Percentiles rank a stretch among this genome's conserved stretches.
Evolutionary conservation across 2,888 invertebrate species (phyloP).

Genomic region (Netelia virgata): DNA sequence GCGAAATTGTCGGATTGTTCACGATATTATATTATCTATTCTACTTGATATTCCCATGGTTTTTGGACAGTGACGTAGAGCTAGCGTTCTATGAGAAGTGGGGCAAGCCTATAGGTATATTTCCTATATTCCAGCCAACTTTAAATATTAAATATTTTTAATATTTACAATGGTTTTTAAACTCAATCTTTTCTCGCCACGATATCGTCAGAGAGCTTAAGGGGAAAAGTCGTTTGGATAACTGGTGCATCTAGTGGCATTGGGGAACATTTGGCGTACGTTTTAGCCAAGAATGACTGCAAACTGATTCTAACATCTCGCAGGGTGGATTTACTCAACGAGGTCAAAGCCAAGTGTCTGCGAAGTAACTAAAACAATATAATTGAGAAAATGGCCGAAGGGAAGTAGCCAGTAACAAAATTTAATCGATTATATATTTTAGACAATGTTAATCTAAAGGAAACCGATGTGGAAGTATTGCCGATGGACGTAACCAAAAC

Average conservation of each 20-base stretch:
- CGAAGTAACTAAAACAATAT: slow-evolving; percentile 74
- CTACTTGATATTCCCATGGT: slow-evolving; percentile 85
- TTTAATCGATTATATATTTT: slow-evolving; percentile 35
- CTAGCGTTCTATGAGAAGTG: slow-evolving; percentile 87
- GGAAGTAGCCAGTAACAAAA: neutral
- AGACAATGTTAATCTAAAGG: slow-evolving; percentile 81
- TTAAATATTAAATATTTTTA: too few relatives aligned
- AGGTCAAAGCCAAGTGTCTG: slow-evolving; percentile 89
- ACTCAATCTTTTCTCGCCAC: slow-evolving; percentile 15
- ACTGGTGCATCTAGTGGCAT: slow-evolving; percentile 95
- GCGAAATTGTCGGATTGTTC: slow-evolving; percentile 76
- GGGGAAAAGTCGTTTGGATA: slow-evolving; percentile 92
- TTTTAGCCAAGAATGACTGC: slow-evolving; percentile 88
- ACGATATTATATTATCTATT: slow-evolving; percentile 85
- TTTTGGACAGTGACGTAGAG: slow-evolving; percentile 88
- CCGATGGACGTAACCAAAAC: slow-evolving; percentile 89
- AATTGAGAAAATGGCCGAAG: neutral
- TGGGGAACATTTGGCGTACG: slow-evolving; percentile 90
- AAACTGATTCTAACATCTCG: slow-evolving; percentile 90
- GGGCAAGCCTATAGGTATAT: slow-evolving; percentile 87
- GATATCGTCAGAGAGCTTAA: slow-evolving; percentile 85
- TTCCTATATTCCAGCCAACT: slow-evolving; percentile 1
- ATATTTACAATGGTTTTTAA: neutral
- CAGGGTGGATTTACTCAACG: slow-evolving; percentile 87
- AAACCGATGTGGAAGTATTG: slow-evolving; percentile 89